These are phyloP conservation scores for Dicyrtomina minuta DNA, from an alignment of 2,888 invertebrate genomes.

Conservation along the genomic window DNA sequence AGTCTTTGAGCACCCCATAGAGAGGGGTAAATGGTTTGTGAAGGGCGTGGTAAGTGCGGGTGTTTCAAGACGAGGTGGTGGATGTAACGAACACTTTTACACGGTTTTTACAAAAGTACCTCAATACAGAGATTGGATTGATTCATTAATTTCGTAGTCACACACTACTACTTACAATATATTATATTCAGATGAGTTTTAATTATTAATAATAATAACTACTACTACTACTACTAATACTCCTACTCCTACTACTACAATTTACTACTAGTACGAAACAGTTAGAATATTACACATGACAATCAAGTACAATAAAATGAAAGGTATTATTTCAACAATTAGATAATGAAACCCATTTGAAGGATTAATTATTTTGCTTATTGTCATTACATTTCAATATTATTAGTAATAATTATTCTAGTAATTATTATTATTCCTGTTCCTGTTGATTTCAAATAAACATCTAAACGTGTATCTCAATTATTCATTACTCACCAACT, in stretches of 20 bases:
- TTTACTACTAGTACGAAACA: not conserved
- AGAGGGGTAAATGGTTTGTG: conserved; percentile 36
- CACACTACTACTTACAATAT: too few relatives aligned
- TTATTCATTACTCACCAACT: too few relatives aligned
- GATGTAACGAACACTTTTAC: conserved; percentile 58
- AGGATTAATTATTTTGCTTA: too few relatives aligned
- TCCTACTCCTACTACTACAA: not conserved
- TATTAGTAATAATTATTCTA: not conserved
- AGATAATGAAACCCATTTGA: too few relatives aligned
- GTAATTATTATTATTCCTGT: too few relatives aligned
- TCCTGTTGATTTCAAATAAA: too few relatives aligned
- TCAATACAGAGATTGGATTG: conserved; percentile 44
- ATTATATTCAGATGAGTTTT: not conserved
- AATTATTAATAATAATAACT: not conserved
- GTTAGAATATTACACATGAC: too few relatives aligned
- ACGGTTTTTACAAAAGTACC: conserved; percentile 60
- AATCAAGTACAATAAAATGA: too few relatives aligned
- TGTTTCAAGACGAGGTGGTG: conserved; percentile 54
- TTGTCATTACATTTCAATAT: not conserved
- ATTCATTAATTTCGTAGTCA: conserved; percentile 4
- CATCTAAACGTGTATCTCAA: too few relatives aligned
- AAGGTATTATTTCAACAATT: too few relatives aligned
- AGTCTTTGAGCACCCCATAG: conserved; percentile 37
- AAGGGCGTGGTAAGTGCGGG: conserved; percentile 32
- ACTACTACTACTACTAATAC: not conserved